phyloP scores from a whole-genome alignment of 2,113 vertebrate genomes.

The Laticauda laticaudata region DNA sequence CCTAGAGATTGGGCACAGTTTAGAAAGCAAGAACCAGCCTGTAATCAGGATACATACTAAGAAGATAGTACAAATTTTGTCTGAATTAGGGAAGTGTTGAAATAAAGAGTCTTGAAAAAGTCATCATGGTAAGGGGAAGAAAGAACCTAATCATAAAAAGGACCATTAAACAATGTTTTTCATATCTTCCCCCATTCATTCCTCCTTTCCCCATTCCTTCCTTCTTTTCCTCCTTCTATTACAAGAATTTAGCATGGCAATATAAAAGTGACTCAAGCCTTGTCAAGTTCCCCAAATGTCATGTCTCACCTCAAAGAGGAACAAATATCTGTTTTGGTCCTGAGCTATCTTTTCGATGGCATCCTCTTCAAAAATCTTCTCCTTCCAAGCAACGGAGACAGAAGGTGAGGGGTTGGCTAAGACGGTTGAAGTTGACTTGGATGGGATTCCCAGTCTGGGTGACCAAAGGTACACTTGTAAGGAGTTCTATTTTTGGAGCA shows the following conservation, averaged over 20 bases:
- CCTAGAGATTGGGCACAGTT: background rate
- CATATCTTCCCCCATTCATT: background rate
- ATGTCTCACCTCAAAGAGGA: background rate
- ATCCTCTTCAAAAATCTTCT: background rate
- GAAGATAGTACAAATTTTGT: background rate
- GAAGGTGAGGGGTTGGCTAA: background rate
- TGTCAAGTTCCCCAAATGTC: background rate
- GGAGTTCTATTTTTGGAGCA: background rate
- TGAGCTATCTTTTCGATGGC: background rate
- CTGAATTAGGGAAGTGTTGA: background rate
- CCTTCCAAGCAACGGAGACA: background rate
- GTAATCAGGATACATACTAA: background rate
- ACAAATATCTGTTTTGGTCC: background rate
- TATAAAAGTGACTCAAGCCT: background rate
- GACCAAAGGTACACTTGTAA: background rate
- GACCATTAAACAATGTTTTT: background rate
- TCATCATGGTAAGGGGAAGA: background rate
- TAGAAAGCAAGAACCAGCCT: background rate
- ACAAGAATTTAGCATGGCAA: background rate
- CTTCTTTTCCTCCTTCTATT: too few relatives aligned
- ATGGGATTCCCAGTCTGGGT: background rate
- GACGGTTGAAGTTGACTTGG: background rate
- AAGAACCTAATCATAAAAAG: background rate
- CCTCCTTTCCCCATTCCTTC: too few relatives aligned
- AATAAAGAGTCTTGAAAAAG: background rate